These are phyloP conservation scores for Diorhabda elongata DNA, from an alignment of 1,140 invertebrate species.

Conservation along the genomic window DNA sequence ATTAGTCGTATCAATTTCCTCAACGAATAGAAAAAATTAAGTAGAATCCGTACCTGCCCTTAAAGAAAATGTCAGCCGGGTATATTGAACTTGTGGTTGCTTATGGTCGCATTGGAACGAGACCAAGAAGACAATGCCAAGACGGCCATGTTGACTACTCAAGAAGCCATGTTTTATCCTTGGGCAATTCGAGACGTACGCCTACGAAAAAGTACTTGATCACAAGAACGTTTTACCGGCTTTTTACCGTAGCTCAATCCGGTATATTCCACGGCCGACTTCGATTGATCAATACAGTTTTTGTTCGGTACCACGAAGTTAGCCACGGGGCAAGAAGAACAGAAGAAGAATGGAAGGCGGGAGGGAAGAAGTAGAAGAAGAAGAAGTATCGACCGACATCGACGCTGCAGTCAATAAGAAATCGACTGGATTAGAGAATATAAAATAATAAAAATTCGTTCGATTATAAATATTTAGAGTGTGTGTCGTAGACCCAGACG, in stretches of 20 bases:
- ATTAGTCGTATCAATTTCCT: too few relatives aligned
- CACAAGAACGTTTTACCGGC: constrained; percentile 30
- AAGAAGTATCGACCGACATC: background rate
- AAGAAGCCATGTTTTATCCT: constrained; percentile 48
- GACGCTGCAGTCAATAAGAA: background rate
- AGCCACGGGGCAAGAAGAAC: background rate
- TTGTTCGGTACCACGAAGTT: constrained; percentile 10
- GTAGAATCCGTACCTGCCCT: background rate
- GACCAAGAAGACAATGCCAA: constrained; percentile 37
- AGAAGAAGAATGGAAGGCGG: background rate
- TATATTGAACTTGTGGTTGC: constrained; percentile 11
- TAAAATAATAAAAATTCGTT: too few relatives aligned
- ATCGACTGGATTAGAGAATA: too few relatives aligned
- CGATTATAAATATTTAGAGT: too few relatives aligned
- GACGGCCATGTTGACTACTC: constrained; percentile 48
- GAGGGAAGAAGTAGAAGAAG: constrained; percentile 5
- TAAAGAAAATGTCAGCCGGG: constrained; percentile 7
- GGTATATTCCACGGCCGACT: constrained; percentile 26
- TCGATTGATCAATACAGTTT: constrained; percentile 24
- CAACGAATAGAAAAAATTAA: too few relatives aligned
- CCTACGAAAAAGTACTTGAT: constrained; percentile 42
- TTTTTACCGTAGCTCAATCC: constrained; percentile 9
- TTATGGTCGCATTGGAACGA: constrained; percentile 12
- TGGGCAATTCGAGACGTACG: constrained; percentile 35
- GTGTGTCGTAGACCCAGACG: too few relatives aligned